phyloP scores from a whole-genome alignment of 1,140 invertebrate species.

The Tenebrio molitor region DNA sequence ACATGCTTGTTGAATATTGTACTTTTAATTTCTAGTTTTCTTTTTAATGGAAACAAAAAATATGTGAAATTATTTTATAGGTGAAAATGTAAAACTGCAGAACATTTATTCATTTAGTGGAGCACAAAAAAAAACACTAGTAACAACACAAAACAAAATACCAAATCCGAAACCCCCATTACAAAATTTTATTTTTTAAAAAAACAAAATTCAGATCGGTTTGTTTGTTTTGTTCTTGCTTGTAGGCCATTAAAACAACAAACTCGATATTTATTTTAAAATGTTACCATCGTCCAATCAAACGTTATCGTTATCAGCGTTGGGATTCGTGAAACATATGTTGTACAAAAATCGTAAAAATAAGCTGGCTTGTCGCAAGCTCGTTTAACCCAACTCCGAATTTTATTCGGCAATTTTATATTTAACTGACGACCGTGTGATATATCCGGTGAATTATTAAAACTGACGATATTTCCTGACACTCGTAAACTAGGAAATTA shows the following conservation, averaged over 20 bases:
- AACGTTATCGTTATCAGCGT: background rate
- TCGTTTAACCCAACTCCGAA: background rate
- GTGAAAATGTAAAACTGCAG: no score
- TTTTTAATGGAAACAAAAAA: no score
- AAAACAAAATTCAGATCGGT: background rate
- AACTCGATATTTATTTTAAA: background rate
- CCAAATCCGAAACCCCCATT: no score
- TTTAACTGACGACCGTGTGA: background rate
- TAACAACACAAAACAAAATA: no score
- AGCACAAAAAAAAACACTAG: no score
- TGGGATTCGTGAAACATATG: background rate
- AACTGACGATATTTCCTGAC: slow-evolving; percentile 40
- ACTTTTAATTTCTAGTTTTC: no score
- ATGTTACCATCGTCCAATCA: background rate
- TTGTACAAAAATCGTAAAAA: background rate
- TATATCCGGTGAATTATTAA: slow-evolving; percentile 35
- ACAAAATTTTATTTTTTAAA: background rate
- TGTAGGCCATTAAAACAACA: background rate
- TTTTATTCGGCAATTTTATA: background rate
- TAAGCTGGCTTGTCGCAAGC: background rate
- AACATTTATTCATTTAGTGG: no score
- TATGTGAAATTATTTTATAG: no score
- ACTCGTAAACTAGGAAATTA: slow-evolving; percentile 43
- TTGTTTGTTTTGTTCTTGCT: background rate
- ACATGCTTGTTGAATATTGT: no score